Percentiles rank a stretch among this genome's conserved stretches.
These are phyloP conservation scores for Umimayanthus chanpuru DNA, from an alignment of 92 coral and sea anemone species.

Conservation along the genomic window DNA sequence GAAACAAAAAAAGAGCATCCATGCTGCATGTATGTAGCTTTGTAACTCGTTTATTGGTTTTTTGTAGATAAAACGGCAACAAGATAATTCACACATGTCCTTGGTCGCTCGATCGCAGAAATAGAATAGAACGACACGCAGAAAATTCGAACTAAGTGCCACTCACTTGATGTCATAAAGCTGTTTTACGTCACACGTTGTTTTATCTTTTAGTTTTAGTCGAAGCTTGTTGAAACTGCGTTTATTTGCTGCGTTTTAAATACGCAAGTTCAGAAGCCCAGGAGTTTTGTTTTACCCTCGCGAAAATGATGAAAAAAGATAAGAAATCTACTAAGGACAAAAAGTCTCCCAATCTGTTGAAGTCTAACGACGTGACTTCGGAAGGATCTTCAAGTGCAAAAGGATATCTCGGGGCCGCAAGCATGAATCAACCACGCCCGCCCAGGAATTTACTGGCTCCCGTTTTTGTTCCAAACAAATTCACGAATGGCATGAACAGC, in stretches of 20 bases:
- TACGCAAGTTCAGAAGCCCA: neutral
- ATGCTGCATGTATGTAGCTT: no score
- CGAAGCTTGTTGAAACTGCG: no score
- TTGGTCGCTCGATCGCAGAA: neutral
- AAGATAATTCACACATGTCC: neutral
- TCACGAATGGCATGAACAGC: constrained; percentile 53
- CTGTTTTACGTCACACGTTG: constrained; percentile 6
- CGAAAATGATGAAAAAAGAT: constrained; percentile 2
- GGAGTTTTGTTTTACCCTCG: neutral
- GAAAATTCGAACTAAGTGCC: neutral
- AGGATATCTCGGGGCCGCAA: constrained; percentile 23
- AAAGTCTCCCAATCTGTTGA: neutral
- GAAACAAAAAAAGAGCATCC: no score
- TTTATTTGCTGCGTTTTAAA: neutral
- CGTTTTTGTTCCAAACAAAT: constrained; percentile 74
- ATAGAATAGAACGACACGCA: neutral
- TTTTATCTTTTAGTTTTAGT: neutral
- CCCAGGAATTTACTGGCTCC: constrained; percentile 60
- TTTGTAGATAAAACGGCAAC: no score
- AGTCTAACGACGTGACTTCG: neutral
- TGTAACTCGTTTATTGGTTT: no score
- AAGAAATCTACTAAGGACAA: neutral
- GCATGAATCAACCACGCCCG: neutral
- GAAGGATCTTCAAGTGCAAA: neutral
- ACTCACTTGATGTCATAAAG: constrained; percentile 16